These are phyloP conservation scores for Orchesellides sinensis DNA, from an alignment of 2,888 invertebrate species.

Conservation along the genomic window DNA sequence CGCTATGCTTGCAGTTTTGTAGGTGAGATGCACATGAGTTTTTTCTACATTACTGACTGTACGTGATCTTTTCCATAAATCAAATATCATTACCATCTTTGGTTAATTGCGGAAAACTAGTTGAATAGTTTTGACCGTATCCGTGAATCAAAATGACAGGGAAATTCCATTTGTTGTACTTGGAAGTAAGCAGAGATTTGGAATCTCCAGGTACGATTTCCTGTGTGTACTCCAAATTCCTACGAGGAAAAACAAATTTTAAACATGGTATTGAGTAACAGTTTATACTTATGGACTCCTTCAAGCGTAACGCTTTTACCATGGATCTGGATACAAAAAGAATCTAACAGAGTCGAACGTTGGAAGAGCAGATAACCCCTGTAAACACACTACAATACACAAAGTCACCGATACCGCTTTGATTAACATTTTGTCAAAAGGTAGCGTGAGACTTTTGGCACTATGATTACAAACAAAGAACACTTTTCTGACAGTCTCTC, in stretches of 20 bases:
- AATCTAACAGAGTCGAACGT: constrained; percentile 65
- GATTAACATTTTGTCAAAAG: constrained; percentile 17
- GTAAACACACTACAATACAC: constrained; percentile 1
- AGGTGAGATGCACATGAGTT: too few relatives aligned
- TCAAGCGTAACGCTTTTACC: constrained; percentile 47
- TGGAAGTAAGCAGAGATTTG: constrained; percentile 65
- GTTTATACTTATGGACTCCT: too few relatives aligned
- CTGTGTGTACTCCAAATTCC: constrained; percentile 68
- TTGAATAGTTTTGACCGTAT: constrained; percentile 68
- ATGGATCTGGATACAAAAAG: constrained; percentile 67
- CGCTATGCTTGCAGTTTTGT: too few relatives aligned
- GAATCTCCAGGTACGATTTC: constrained; percentile 68
- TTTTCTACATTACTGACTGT: too few relatives aligned
- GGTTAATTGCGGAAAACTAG: constrained; percentile 68
- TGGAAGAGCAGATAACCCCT: constrained; percentile 7
- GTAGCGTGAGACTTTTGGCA: constrained; percentile 1
- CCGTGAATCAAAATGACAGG: constrained; percentile 67
- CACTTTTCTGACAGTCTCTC: background rate
- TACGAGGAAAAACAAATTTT: background rate
- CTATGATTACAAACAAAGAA: background rate
- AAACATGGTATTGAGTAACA: background rate
- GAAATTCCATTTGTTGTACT: constrained; percentile 69
- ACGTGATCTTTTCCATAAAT: too few relatives aligned
- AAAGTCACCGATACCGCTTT: background rate
- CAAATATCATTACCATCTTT: constrained; percentile 73